Percentiles rank a stretch among this genome's conserved stretches.
Conservation (phyloP, 2,888 invertebrate species). For the Acronicta psi region DNA sequence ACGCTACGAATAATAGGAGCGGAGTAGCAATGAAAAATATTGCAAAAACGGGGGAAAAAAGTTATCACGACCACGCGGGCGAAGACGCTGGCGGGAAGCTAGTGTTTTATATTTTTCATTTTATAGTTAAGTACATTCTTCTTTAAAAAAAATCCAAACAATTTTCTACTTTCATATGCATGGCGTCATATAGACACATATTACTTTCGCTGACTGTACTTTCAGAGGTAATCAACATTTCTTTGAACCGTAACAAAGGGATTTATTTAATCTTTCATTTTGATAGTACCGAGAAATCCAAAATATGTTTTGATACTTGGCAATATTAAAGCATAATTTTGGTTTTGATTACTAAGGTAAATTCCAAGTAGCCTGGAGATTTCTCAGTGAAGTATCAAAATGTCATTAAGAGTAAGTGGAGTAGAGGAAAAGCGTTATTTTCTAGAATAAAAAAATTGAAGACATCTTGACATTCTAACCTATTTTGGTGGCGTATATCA, state of each 20-base stretch:
- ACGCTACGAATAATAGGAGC: too few relatives aligned
- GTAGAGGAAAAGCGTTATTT: too few relatives aligned
- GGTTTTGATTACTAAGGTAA: not conserved
- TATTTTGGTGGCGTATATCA: too few relatives aligned
- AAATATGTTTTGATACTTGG: not conserved
- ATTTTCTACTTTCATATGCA: not conserved
- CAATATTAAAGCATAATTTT: not conserved
- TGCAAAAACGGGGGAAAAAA: too few relatives aligned
- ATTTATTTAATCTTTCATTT: constrained; percentile 22
- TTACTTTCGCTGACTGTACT: not conserved
- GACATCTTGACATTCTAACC: too few relatives aligned
- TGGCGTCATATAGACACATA: not conserved
- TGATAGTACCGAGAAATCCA: not conserved
- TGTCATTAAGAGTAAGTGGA: not conserved
- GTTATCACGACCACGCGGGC: too few relatives aligned
- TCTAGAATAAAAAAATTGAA: too few relatives aligned
- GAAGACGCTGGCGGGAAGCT: too few relatives aligned
- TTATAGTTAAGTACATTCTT: too few relatives aligned
- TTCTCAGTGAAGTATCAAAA: not conserved
- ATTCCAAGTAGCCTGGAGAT: not conserved
- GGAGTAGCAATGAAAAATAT: too few relatives aligned
- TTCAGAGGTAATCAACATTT: constrained; percentile 13
- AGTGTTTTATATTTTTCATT: too few relatives aligned
- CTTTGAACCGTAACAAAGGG: constrained; percentile 11
- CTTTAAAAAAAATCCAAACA: not conserved